A percentile compares a stretch with the other conserved stretches of the same genome.
phyloP scores from a whole-genome alignment of 2,888 invertebrate species.

The Alloplasta piceator region DNA sequence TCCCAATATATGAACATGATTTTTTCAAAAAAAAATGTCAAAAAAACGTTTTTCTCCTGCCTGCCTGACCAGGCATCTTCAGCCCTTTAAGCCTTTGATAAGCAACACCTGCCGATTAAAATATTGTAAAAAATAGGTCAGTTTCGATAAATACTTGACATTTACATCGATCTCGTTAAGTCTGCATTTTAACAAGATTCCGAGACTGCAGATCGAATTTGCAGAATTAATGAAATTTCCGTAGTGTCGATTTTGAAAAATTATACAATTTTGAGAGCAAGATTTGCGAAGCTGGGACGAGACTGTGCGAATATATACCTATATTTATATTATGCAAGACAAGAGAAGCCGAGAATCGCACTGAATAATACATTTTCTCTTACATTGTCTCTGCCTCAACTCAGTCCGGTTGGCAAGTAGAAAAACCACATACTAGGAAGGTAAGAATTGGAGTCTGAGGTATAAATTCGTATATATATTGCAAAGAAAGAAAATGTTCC shows the following conservation, averaged over 20 bases:
- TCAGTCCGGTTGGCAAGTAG: slow-evolving; percentile 22
- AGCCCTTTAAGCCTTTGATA: too few relatives aligned
- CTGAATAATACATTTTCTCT: slow-evolving; percentile 56
- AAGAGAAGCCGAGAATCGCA: slow-evolving; percentile 32
- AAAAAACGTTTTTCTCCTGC: too few relatives aligned
- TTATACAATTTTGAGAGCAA: slow-evolving; percentile 25
- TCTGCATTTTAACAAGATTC: slow-evolving; percentile 11
- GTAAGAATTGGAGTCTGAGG: slow-evolving; percentile 18
- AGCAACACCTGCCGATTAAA: too few relatives aligned
- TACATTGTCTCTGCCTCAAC: slow-evolving; percentile 10
- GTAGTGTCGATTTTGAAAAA: slow-evolving; percentile 17
- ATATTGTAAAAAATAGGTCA: too few relatives aligned
- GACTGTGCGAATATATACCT: neutral
- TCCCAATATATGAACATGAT: too few relatives aligned
- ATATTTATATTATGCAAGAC: neutral
- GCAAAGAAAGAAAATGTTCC: too few relatives aligned
- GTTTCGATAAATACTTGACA: too few relatives aligned
- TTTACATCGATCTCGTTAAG: neutral
- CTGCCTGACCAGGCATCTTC: too few relatives aligned
- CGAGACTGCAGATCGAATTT: slow-evolving; percentile 29
- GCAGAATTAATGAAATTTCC: slow-evolving; percentile 7
- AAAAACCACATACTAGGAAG: slow-evolving; percentile 21
- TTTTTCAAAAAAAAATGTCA: too few relatives aligned
- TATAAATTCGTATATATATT: neutral
- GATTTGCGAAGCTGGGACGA: slow-evolving; percentile 1